Evolutionary conservation across 2,888 invertebrate genomes (phyloP).

Genomic region (Thera obeliscata): DNA sequence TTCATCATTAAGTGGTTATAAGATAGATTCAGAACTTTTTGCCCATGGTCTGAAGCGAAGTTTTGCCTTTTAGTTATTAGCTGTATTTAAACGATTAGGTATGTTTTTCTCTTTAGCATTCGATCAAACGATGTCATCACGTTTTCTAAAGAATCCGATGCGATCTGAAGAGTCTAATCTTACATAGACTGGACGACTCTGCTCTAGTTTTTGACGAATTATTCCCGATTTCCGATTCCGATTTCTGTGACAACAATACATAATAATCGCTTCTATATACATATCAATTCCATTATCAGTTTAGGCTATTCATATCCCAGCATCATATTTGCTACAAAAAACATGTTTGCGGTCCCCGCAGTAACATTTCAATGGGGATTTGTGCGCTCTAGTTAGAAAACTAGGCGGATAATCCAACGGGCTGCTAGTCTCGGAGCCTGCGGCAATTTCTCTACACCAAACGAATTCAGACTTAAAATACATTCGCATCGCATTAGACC

Average conservation of each 20-base stretch:
- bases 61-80: too few species aligned
- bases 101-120: too few species aligned
- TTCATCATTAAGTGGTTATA: too few species aligned
- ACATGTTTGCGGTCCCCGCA: conserved; percentile 14
- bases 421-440: background rate
- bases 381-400: conserved; percentile 27
- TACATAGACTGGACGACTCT: too few species aligned
- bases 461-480: background rate
- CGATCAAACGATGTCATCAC: too few species aligned
- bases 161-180: background rate
- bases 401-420: conserved; percentile 27
- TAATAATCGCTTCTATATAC: too few species aligned
- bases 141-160: background rate
- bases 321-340: conserved; percentile 9
- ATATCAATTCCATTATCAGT: background rate
- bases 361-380: conserved; percentile 29
- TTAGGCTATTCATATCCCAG: conserved; percentile 14
- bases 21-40: too few species aligned
- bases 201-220: background rate
- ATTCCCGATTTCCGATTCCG: background rate
- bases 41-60: too few species aligned
- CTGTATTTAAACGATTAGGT: too few species aligned
- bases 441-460: background rate
- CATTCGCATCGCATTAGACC: too few species aligned
- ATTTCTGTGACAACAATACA: background rate